Conservation (phyloP, 2,797 vertebrate genomes). For the Anolis apletophallus region DNA sequence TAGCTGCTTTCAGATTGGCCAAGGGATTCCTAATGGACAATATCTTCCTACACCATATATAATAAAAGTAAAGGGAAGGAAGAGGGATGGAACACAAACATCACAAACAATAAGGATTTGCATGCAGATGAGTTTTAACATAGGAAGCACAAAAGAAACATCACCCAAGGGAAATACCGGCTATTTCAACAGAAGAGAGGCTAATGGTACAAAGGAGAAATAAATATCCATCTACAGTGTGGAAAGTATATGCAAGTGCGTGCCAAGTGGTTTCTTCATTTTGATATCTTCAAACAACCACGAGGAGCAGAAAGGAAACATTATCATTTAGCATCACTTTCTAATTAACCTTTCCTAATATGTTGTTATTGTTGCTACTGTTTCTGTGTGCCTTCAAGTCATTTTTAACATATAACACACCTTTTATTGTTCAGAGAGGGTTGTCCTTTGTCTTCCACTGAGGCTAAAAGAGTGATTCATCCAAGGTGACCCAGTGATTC, state of each 20-base stretch:
- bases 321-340: no score
- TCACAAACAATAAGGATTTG: constrained; percentile 14
- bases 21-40: constrained; percentile 55
- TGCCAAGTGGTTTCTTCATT: background rate
- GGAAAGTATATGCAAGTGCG: background rate
- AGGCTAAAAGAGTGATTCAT: no score
- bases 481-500: no score
- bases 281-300: background rate
- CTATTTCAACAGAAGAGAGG: constrained; percentile 13
- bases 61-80: constrained; percentile 29
- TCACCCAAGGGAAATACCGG: background rate
- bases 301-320: no score
- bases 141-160: background rate
- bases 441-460: no score
- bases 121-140: constrained; percentile 23
- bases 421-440: no score
- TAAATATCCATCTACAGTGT: background rate
- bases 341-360: no score
- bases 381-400: no score
- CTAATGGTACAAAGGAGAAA: constrained; percentile 28
- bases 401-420: no score
- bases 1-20: constrained; percentile 52
- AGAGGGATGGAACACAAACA: constrained; percentile 3
- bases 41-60: constrained; percentile 39
- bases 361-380: no score